Percentiles rank a stretch among this genome's conserved stretches.
Evolutionary conservation across 2,113 vertebrate species (phyloP).

Genomic region (Sturnira hondurensis): DNA sequence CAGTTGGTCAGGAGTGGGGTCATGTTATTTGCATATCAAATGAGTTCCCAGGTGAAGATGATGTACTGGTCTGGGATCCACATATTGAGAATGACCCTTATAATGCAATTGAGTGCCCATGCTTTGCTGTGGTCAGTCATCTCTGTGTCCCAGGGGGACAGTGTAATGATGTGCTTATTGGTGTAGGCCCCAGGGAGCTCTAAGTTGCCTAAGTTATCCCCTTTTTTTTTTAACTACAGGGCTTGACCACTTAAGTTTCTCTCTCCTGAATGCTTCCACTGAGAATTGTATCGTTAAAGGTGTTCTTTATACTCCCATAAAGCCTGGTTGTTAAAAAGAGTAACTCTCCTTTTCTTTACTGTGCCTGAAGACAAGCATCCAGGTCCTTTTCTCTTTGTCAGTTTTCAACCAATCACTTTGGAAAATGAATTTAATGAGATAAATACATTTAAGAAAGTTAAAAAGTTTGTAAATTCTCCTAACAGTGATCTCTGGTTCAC

Average conservation of each 20-base stretch:
- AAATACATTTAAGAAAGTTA: not conserved
- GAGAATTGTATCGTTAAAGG: not conserved
- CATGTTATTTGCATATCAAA: not conserved
- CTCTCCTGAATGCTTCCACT: not conserved
- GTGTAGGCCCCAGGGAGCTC: not conserved
- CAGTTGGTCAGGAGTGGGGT: not conserved
- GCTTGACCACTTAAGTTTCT: not conserved
- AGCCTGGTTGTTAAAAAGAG: not conserved
- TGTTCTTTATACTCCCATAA: not conserved
- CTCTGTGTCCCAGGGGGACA: not conserved
- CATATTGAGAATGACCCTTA: not conserved
- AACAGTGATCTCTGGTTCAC: not conserved
- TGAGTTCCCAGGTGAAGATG: not conserved
- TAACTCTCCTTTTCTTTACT: not conserved
- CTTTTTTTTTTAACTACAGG: not conserved
- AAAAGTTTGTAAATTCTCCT: not conserved
- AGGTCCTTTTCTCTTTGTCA: not conserved
- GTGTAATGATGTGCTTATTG: not conserved
- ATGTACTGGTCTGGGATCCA: not conserved
- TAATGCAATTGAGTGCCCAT: not conserved
- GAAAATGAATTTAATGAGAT: not conserved
- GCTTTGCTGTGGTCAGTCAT: not conserved
- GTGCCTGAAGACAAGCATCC: not conserved
- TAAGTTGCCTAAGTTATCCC: not conserved
- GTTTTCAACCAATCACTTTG: not conserved